Evolutionary conservation across 1,140 invertebrate genomes (phyloP).

Genomic region (Euglossa dilemma): DNA sequence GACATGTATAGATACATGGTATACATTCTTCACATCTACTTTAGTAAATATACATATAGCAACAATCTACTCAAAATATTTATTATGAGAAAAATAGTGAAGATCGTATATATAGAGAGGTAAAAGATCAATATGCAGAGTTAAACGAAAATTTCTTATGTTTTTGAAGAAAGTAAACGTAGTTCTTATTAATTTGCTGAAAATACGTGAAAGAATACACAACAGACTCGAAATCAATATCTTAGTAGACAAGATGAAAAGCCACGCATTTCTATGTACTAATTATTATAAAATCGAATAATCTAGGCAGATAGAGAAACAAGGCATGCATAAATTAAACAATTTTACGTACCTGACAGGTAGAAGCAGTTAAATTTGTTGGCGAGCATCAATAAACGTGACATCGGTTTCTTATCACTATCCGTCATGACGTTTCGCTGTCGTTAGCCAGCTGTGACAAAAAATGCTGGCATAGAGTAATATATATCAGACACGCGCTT

Average conservation of each 20-base stretch:
- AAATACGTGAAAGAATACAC: slow-evolving; percentile 64
- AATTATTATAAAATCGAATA: neutral
- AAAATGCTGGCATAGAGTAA: slow-evolving; percentile 63
- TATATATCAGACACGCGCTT: slow-evolving; percentile 40
- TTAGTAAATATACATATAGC: slow-evolving; percentile 23
- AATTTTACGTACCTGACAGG: slow-evolving; percentile 86
- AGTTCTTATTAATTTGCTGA: slow-evolving; percentile 2
- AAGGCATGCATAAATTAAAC: neutral
- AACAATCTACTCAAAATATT: slow-evolving; percentile 30
- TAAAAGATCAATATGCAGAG: too few species aligned
- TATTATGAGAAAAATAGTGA: neutral
- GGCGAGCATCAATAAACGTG: slow-evolving; percentile 88
- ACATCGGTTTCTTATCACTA: slow-evolving; percentile 83
- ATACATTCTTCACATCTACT: neutral
- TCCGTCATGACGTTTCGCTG: slow-evolving; percentile 79
- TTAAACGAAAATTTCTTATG: too few species aligned
- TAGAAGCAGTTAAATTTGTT: slow-evolving; percentile 94
- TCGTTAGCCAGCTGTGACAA: slow-evolving; percentile 71
- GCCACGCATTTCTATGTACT: slow-evolving; percentile 45
- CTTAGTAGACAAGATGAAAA: slow-evolving; percentile 60
- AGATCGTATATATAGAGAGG: too few species aligned
- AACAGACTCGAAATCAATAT: slow-evolving; percentile 75
- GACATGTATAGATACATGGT: neutral
- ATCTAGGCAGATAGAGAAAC: neutral
- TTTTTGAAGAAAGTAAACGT: neutral